phyloP scores from a whole-genome alignment of 2,888 invertebrate genomes.

The Prosapia bicincta region DNA sequence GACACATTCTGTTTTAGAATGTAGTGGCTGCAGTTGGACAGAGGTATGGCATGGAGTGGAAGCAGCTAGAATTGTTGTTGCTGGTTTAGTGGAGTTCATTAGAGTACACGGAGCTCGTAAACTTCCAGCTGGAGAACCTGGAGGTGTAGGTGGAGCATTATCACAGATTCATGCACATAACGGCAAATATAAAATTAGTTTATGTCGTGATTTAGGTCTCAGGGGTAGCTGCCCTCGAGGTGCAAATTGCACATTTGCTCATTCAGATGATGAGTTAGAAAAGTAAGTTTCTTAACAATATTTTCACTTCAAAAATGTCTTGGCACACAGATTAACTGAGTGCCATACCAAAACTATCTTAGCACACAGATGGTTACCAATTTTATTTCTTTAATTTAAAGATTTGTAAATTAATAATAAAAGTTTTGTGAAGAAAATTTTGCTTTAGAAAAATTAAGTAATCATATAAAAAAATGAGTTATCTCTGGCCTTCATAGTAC shows the following conservation, averaged over 20 bases:
- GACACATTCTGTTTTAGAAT: constrained; percentile 52
- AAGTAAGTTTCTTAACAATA: no score
- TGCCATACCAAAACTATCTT: no score
- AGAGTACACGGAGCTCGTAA: constrained; percentile 59
- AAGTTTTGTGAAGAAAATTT: no score
- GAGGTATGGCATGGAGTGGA: constrained; percentile 64
- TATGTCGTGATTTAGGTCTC: constrained; percentile 81
- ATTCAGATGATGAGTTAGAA: constrained; percentile 87
- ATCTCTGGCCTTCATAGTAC: no score
- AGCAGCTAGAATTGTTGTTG: constrained; percentile 66
- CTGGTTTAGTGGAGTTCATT: constrained; percentile 73
- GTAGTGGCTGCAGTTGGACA: constrained; percentile 59
- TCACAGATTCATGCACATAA: constrained; percentile 48
- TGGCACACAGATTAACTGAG: no score
- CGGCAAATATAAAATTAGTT: constrained; percentile 82
- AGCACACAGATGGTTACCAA: no score
- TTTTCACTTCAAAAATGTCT: no score
- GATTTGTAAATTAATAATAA: no score
- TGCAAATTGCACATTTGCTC: constrained; percentile 86
- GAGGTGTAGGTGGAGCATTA: constrained; percentile 15
- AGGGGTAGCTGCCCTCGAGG: constrained; percentile 83
- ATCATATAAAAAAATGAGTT: no score
- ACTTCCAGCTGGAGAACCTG: constrained; percentile 14
- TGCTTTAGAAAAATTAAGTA: no score
- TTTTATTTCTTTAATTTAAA: no score